These are phyloP conservation scores for Melanostoma scalare DNA, from an alignment of 2,888 invertebrate species.

Conservation along the genomic window DNA sequence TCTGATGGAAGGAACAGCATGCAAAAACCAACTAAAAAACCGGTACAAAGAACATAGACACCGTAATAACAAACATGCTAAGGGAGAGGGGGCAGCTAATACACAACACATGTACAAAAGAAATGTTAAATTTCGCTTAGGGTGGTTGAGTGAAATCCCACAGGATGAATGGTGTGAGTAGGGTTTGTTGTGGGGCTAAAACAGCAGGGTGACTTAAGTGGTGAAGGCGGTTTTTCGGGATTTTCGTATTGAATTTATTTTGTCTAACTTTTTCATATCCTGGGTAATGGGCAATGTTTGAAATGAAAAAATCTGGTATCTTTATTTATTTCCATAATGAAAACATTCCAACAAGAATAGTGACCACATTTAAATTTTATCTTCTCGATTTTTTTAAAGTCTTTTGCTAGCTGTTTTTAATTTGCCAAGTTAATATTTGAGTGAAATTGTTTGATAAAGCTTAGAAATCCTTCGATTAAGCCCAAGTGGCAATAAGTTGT, in stretches of 20 bases:
- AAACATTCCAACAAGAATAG: not conserved
- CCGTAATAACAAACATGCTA: not conserved
- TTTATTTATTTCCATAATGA: not conserved
- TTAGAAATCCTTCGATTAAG: no score
- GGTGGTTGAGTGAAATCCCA: slow-evolving; percentile 6
- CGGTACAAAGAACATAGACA: slow-evolving; percentile 9
- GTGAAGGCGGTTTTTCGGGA: not conserved
- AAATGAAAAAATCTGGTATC: slow-evolving; percentile 7
- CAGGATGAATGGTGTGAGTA: not conserved
- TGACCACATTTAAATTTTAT: slow-evolving; percentile 33
- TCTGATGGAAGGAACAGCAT: slow-evolving; percentile 43
- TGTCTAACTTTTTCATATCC: not conserved
- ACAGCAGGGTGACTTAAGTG: slow-evolving; percentile 37
- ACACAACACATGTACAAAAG: slow-evolving; percentile 1
- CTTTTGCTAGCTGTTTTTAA: not conserved
- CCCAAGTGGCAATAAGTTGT: no score
- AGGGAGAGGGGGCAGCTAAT: not conserved
- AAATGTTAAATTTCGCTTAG: slow-evolving; percentile 23
- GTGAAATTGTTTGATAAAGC: no score
- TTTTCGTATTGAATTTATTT: slow-evolving; percentile 12
- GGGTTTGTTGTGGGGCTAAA: slow-evolving; percentile 11
- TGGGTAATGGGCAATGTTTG: slow-evolving; percentile 1
- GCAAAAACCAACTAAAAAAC: slow-evolving; percentile 37
- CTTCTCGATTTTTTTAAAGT: slow-evolving; percentile 1
- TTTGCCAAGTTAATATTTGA: no score